Percentiles rank a stretch among this genome's conserved stretches.
Conservation (phyloP, 2,797 vertebrate species). For the Coccyzus lansbergi region DNA sequence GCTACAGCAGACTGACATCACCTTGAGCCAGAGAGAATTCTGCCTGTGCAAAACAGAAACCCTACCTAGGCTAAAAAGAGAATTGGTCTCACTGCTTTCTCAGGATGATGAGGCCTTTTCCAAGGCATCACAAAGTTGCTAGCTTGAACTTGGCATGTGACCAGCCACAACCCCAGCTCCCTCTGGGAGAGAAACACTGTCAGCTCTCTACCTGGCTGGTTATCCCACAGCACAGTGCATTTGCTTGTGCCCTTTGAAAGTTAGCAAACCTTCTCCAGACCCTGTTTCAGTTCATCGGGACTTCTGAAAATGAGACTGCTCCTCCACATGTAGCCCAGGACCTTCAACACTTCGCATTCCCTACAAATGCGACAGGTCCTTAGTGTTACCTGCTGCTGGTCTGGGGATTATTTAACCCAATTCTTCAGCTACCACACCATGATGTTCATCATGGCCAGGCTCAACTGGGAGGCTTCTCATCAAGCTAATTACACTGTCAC, state of each 20-base stretch:
- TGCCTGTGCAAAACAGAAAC: neutral
- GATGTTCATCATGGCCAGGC: neutral
- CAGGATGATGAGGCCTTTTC: neutral
- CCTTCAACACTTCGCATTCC: neutral
- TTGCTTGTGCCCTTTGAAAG: rapidly evolving
- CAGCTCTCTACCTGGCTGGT: neutral
- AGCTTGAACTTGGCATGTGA: neutral
- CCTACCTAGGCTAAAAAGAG: no score
- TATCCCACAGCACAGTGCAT: neutral
- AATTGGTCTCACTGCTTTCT: neutral
- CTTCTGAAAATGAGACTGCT: neutral
- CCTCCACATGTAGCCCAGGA: rapidly evolving
- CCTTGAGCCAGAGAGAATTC: neutral
- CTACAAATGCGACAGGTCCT: neutral
- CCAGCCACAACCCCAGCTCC: neutral
- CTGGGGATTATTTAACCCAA: neutral
- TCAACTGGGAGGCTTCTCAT: neutral
- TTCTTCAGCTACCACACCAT: neutral
- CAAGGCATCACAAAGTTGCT: neutral
- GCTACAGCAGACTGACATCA: neutral
- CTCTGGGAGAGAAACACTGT: neutral
- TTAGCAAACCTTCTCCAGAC: rapidly evolving
- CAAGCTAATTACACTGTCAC: neutral
- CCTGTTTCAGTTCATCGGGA: neutral
- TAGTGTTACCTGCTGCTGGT: neutral